These are phyloP conservation scores for Sisyra terminalis DNA, from an alignment of 2,888 invertebrate species.

Conservation along the genomic window DNA sequence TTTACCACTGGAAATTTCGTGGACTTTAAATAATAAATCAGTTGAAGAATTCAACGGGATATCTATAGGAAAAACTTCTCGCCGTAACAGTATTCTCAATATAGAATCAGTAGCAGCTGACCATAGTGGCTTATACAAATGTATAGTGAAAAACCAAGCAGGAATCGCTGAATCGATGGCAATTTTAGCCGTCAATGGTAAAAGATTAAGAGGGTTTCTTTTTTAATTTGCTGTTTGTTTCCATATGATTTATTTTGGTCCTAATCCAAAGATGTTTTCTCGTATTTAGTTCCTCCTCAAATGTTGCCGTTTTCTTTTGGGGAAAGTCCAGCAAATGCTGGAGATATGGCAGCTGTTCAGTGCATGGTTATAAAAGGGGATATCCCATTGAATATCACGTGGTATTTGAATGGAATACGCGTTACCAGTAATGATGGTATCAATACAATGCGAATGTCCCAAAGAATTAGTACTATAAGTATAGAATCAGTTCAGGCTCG, in stretches of 20 bases:
- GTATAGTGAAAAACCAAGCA: conserved; percentile 42
- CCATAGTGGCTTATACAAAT: conserved; percentile 48
- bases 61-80: conserved; percentile 25
- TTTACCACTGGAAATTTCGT: conserved; percentile 51
- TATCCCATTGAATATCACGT: conserved; percentile 54
- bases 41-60: conserved; percentile 27
- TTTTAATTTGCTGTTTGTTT: not conserved
- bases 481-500: conserved; percentile 42
- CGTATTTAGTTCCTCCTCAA: conserved; percentile 51
- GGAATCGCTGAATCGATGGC: conserved; percentile 46
- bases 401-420: conserved; percentile 39
- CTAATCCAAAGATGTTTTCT: not conserved
- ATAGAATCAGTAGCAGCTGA: conserved; percentile 41
- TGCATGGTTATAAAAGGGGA: conserved; percentile 65
- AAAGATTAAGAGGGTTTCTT: not conserved
- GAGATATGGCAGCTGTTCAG: conserved; percentile 20
- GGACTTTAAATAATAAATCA: conserved; percentile 53
- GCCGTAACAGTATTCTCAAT: conserved; percentile 37
- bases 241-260: not conserved
- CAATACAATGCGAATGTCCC: conserved; percentile 35
- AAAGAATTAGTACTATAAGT: conserved; percentile 42
- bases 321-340: conserved; percentile 38
- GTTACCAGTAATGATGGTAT: conserved; percentile 34
- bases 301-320: conserved; percentile 63
- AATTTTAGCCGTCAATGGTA: conserved; percentile 32